Base-by-base conservation (phyloP, 2,113 vertebrate genomes). In the Zosterops lateralis region DNA sequence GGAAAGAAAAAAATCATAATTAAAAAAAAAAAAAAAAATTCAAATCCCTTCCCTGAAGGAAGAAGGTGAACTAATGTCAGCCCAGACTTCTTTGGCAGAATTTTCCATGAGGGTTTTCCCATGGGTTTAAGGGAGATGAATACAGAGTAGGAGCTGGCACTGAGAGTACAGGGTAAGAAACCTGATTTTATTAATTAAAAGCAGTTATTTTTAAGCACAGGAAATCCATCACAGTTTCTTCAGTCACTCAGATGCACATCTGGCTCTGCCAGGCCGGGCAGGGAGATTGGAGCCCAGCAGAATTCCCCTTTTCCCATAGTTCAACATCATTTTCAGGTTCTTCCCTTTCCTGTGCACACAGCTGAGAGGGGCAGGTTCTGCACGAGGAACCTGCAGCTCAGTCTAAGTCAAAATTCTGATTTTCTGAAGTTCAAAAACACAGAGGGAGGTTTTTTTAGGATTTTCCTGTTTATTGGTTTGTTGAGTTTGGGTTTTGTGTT, bases 291-390 rank as follows among this genome's bases (percentile, higher is more conserved):
- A 62, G 42, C 18, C 28, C 21, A 57, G 40, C 19, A 67, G 22
- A 90, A 22, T 56, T 70, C 42, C 24, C 4, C 54, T 60, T 47
- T 44, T 25, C 34, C 40, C 20, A 12, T 4, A 58, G 10, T 17
- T 25, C 38, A 48, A 2, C 5, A 1, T 19, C 7, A 25, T 1
- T 3, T 51, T 68, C 17, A 12, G 15, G 3, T 47, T 6, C 10
- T 14, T 81, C 50, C 53, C 42, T 14, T 51, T 34, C 21, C 51
- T 20, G 12, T 9, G 40, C 47, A 36, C 14, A 3, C 31, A 47
- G 40, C 2, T 44, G 14, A 16, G 64, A 74, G 50, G 5, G 7
- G 29, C 57, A 84, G 19, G 8, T 22, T 28, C 58, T 64, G 14
- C 44, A 21, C 1, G 25, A 68, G 48, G 65, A 71, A 8, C 34